Base-by-base conservation (phyloP, 53 echinoderm and acorn worm genomes). In the Glandiceps talaboti region DNA sequence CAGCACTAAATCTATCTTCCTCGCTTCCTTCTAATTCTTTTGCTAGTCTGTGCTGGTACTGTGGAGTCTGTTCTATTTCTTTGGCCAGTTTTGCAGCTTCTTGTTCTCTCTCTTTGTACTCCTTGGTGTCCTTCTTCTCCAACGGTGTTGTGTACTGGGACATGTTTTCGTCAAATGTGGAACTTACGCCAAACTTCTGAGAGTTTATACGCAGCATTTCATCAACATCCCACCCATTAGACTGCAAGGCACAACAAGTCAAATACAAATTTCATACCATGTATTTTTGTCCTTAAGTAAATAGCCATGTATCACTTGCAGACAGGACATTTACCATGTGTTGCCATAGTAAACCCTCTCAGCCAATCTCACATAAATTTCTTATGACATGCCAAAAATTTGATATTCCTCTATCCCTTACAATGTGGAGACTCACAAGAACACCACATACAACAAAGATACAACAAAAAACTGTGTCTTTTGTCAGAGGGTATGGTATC, bases 201-300 rank as follows among this genome's bases (percentile, higher is more conserved):
- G 88, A 82, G 76, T 96, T 96, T 6, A 85, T 86, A 76, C 84
- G 88, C 78, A 96, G 93, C 97, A 95, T 96, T 28, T 96, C 97
- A 81, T 93, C 85, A 30, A 93, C 92, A 78, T 88, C 90, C 97
- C 97, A 96, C 1, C 97, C 93, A 75, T 96, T 93, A 26, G 88
- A 79, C 82, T 89, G 88, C 31, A 76, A 31, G 29, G 78, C 86
- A 14, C 28, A 79, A 20, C 6, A 45, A 45, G 6, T n/a, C n/a
- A n/a, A 27, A 75, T 20, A 31, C 31, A 31, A 30, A 83, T 0
- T 28, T 75, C 14, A 32, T 82, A 25, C 26, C 29, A 81, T n/a
- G n/a, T n/a, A n/a, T n/a, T n/a, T n/a, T n/a, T n/a, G n/a, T n/a
- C n/a, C n/a, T n/a, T n/a, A n/a, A n/a, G n/a, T n/a, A n/a, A n/a